A percentile compares a stretch with the other conserved stretches of the same genome.
Evolutionary conservation across 2,888 invertebrate species (phyloP).

Genomic region (Cryptocephalus primarius): DNA sequence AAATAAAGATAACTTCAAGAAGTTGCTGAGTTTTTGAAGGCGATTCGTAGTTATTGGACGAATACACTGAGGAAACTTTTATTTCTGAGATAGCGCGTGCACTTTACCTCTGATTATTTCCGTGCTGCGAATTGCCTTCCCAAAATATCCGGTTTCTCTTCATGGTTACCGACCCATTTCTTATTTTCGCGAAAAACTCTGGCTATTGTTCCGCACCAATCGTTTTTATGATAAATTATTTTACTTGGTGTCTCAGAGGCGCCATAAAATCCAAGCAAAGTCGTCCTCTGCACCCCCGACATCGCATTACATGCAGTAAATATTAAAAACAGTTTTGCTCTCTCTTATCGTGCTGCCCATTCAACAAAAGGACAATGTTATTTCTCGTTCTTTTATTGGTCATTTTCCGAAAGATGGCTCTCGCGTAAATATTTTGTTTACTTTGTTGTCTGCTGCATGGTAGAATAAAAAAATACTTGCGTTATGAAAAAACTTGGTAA

Average conservation of each 20-base stretch:
- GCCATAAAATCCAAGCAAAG: slow-evolving; percentile 26
- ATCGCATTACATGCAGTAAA: slow-evolving; percentile 15
- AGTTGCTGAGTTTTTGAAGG: no score
- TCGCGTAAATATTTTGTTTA: slow-evolving; percentile 3
- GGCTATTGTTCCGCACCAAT: slow-evolving; percentile 19
- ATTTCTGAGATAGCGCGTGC: neutral
- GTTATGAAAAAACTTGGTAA: no score
- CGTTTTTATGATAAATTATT: slow-evolving; percentile 25
- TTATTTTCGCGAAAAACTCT: slow-evolving; percentile 3
- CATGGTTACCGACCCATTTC: neutral
- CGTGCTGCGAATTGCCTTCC: slow-evolving; percentile 1
- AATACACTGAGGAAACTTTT: no score
- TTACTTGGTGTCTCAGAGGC: slow-evolving; percentile 20
- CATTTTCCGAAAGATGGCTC: slow-evolving; percentile 8
- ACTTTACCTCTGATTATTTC: slow-evolving; percentile 3
- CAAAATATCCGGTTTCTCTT: no score
- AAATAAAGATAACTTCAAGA: no score
- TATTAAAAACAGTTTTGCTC: slow-evolving; percentile 11
- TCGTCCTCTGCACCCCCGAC: slow-evolving; percentile 9
- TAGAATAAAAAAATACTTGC: no score
- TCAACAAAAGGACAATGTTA: slow-evolving; percentile 1
- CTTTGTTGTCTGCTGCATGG: no score
- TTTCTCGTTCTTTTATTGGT: slow-evolving; percentile 3
- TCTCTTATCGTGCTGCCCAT: slow-evolving; percentile 4
- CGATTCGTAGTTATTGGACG: no score